Base-by-base conservation (phyloP, 2,888 invertebrate species). In the Eugnorisma glareosa region DNA sequence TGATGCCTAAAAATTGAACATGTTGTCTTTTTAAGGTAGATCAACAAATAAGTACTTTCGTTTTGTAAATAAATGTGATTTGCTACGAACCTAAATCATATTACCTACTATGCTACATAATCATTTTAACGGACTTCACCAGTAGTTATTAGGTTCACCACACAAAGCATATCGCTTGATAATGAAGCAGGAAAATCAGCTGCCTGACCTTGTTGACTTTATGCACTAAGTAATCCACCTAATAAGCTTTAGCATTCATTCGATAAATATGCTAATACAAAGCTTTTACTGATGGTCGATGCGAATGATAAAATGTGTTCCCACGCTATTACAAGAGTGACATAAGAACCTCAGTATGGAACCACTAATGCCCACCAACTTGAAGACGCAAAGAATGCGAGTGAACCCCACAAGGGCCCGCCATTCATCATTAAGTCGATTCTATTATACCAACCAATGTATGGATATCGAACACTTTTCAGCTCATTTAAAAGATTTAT, bases 391-490 rank as follows among this genome's bases (percentile, higher is more conserved):
- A 87, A 94, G 94, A 95, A 94, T 92, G 90, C 86, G 88, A 91
- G 90, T 84, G 92, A 93, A 92, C 91, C 91, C 91, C 93, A 92
- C 91, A 91, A 93, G 92, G 83, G 90, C 90, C 89, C 87, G 90
- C 93, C 94, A 95, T 95, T 95, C 95, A 95, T 94, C 93, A 94
- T 94, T 93, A 94, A 94, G 93, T 93, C 93, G 93, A 92, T 91
- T 90, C 93, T 92, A 94, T 95, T 95, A 95, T 95, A 91, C 90
- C 90, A 90, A 88, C 91, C 92, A 90, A 91, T 92, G 92, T 92
- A 94, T 92, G 93, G 93, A 94, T 95, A 95, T 95, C 93, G 94
- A 95, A 95, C 94, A 95, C 94, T 95, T 94, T 94, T 93, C 93
- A 95, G 95, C 93, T 94, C 94, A 94, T 95, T 96, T 95, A 95